Evolutionary conservation across 2,797 vertebrate genomes (phyloP), one percentile per base, ranked within the genome.

Genomic region (Epinephelus coioides): DNA sequence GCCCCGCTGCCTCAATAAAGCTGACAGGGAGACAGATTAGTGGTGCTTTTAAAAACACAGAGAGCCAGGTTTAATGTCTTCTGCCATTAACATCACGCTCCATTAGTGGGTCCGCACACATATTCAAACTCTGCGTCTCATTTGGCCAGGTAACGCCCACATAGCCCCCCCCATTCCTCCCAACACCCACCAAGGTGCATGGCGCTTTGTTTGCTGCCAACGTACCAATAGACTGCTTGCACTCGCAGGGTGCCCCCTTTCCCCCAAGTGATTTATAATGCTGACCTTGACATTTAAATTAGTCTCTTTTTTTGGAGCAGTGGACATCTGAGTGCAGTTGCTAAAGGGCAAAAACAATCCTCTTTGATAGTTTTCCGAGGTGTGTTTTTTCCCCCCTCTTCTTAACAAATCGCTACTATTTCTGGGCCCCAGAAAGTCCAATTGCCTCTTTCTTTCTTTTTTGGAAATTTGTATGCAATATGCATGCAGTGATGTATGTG

Each of bases 261-360:
- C 63, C 83, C 85, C 67, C 75, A 17, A 56, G 81, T 91, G 91
- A 94, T 94, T 94, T 92, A 93, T 90, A 91, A 89, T 56, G 77
- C 84, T 85, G 90, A 92, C 93, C 92, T 92, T 94, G 89, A 92
- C 92, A 92, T 92, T 94, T 91, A 91, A 91, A 90, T 94, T 86
- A 92, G 89, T 90, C 85, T 88, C 64, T 84, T 84, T 81, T 85
- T 89, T 83, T 54, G 72, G 68, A 82, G 82, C 65, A 43, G 23
- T 80, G 89, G 90, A 88, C 88, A 88, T 88, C 82, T 64, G 74
- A 82, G 84, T 23, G 67, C 43, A 38, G 78, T 76, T 65, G 84
- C 88, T 85, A 92, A 93, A 92, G 91, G 93, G 89, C 91, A 92
- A 86, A 90, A 90, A 89, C 88, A 86, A 84, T 87, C 91, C 86